Evolutionary conservation across 2,797 vertebrate species (phyloP).

Genomic region (Aselliscus stoliczkanus): DNA sequence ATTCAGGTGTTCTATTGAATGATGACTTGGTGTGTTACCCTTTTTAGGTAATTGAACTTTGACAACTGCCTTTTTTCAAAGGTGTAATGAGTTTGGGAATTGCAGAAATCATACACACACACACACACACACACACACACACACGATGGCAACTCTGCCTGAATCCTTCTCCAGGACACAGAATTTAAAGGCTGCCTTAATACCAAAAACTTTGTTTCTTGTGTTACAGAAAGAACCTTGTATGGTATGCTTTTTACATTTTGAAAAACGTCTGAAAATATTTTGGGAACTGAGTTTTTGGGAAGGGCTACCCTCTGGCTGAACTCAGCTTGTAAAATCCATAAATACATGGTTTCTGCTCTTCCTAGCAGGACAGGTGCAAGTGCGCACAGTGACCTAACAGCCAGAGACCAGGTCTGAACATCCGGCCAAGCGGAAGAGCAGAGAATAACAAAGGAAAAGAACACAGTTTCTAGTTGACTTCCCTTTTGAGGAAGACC

Average conservation of each 20-base stretch:
- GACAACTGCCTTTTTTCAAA: background rate
- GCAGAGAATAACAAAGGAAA: background rate
- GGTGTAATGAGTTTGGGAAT: background rate
- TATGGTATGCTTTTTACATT: background rate
- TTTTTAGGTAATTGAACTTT: background rate
- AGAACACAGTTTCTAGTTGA: background rate
- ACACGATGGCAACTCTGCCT: background rate
- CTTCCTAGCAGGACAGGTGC: conserved; percentile 43
- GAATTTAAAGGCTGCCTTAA: background rate
- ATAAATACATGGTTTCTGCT: background rate
- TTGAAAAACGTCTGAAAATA: conserved; percentile 44
- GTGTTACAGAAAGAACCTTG: background rate
- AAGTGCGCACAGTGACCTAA: background rate
- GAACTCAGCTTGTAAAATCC: conserved; percentile 58
- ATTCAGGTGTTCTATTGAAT: background rate
- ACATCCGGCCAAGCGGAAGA: background rate
- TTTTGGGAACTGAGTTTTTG: conserved; percentile 44
- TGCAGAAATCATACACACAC: background rate
- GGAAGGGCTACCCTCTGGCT: conserved; percentile 55
- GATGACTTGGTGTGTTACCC: background rate
- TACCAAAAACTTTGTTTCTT: background rate
- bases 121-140: no score
- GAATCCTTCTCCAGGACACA: background rate
- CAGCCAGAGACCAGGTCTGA: background rate
- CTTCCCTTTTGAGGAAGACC: background rate